A percentile compares a stretch with the other conserved stretches of the same genome.
Evolutionary conservation across 2,888 invertebrate species (phyloP).

Genomic region (Brenthis hecate): DNA sequence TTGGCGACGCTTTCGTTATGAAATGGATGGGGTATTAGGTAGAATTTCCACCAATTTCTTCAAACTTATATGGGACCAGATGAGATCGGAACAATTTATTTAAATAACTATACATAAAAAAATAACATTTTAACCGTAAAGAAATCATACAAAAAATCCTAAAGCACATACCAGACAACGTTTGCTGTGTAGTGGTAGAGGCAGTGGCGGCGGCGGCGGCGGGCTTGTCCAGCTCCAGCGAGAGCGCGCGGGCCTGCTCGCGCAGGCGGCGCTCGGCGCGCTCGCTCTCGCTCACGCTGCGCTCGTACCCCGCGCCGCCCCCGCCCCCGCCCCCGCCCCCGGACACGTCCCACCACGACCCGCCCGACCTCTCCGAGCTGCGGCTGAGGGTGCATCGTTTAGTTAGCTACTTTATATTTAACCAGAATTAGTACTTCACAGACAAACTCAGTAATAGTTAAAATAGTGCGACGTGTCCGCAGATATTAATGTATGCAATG

Average conservation of each 20-base stretch:
- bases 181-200: background rate
- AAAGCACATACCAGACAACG: slow-evolving; percentile 27
- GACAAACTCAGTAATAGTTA: background rate
- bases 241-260: slow-evolving; percentile 86
- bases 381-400: slow-evolving; percentile 40
- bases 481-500: background rate
- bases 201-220: slow-evolving; percentile 47
- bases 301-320: slow-evolving; percentile 74
- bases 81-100: too few species aligned
- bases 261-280: slow-evolving; percentile 47
- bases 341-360: slow-evolving; percentile 75
- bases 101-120: too few species aligned
- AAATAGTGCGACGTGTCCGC: background rate
- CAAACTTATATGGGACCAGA: background rate
- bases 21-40: too few species aligned
- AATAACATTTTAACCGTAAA: too few species aligned
- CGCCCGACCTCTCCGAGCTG: slow-evolving; percentile 46
- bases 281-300: slow-evolving; percentile 80
- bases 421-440: background rate
- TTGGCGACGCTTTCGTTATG: too few species aligned
- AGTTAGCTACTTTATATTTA: too few species aligned
- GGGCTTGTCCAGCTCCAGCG: slow-evolving; percentile 87
- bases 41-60: too few species aligned
- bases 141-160: background rate
- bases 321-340: slow-evolving; percentile 55